Conservation (phyloP, 2,797 vertebrate species). For the Myotis findleyi region DNA sequence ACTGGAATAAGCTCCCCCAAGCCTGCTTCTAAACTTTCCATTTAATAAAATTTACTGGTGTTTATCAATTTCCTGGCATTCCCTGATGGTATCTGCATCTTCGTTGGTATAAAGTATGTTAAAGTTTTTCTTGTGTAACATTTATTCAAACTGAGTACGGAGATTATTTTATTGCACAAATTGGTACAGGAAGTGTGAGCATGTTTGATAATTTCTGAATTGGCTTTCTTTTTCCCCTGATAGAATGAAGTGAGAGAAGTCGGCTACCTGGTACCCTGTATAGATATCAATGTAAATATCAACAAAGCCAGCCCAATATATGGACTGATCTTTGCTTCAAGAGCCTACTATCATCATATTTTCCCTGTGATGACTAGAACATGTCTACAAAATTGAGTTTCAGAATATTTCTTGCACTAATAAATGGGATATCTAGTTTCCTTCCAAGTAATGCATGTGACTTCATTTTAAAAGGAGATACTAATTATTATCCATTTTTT, state of each 20-base stretch:
- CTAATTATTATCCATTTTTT: neutral
- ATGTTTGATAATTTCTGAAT: neutral
- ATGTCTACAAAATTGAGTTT: neutral
- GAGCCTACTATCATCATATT: neutral
- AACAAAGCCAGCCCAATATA: neutral
- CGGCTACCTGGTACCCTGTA: neutral
- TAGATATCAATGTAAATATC: constrained; percentile 13
- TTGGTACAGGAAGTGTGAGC: neutral
- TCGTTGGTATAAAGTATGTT: neutral
- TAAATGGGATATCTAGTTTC: neutral
- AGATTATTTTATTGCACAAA: neutral
- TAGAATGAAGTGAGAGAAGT: neutral
- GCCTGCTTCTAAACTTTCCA: neutral
- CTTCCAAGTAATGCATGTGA: neutral
- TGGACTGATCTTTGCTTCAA: neutral
- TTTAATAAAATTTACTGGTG: constrained; percentile 20
- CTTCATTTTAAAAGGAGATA: neutral
- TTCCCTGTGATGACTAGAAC: neutral
- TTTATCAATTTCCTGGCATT: constrained; percentile 27
- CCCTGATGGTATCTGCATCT: neutral
- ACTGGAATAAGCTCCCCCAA: neutral
- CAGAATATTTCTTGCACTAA: neutral
- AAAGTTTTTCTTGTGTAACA: neutral
- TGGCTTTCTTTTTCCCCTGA: neutral
- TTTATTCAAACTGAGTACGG: constrained; percentile 16